Evolutionary conservation across 1,140 invertebrate species (phyloP), one percentile per base, ranked within the genome.

Genomic region (Vanessa atalanta): DNA sequence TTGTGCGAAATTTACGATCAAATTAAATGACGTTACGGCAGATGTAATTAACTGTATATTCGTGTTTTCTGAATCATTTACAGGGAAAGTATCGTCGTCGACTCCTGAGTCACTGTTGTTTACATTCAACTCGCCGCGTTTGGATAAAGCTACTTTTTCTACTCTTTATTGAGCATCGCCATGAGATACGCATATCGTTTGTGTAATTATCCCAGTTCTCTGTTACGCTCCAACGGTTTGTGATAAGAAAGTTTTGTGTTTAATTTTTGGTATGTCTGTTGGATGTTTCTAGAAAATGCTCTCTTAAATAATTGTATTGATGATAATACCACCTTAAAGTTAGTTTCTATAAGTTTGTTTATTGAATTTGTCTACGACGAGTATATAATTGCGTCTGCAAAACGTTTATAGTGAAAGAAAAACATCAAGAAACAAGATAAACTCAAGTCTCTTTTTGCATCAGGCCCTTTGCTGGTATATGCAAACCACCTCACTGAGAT

Each of bases 61-160:
- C 51, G 51, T 57, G 50, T 61, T 57, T 48, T 69, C 53, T 69
- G 67, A 69, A 69, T 69, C 53, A 69, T 69, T 69, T 69, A 60
- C 67, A 69, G 55, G 60, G 67, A 69, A 69, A 69, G 67, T 60
- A 55, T 48, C 15, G 47, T 60, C 15, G 23, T 37, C 13, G 14
- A 2, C 4, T 20, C n/a, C 2, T 55, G 65, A 31, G 48, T 67
- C 26, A 37, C 51, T 47, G 65, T 67, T 67, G 65, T 31, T 60
- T 37, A 15, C 37, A 16, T 43, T 43, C 37, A 43, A 43, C 37
- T 11, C 48, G 23, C 26, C 51, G 7, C 50, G 53, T n/a, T 55
- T 67, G 65, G 65, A 55, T 37, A 14, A 37, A 53, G 43, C 65
- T n/a, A 55, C 48, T 67, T 67, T 55, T 67, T 67, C 65, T 20